Percentiles rank a stretch among this genome's conserved stretches.
phyloP scores from a whole-genome alignment of 2,113 vertebrate species.

The Mirza zaza region DNA sequence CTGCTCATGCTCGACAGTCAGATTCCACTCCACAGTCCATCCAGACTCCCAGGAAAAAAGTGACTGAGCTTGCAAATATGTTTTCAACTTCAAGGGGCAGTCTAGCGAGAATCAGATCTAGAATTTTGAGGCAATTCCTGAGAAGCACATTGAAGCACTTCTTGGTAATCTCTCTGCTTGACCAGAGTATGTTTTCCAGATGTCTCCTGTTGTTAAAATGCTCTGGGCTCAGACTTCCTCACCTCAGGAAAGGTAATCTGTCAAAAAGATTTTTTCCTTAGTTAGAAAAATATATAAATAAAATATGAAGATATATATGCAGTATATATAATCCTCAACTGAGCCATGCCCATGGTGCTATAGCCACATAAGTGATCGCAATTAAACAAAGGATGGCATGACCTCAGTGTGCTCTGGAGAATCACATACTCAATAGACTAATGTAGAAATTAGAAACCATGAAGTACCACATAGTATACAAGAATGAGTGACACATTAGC shows the following conservation, averaged over 20 bases:
- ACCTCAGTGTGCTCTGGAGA: not conserved
- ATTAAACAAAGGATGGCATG: not conserved
- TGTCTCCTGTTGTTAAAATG: not conserved
- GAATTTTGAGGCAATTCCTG: not conserved
- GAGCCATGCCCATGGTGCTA: not conserved
- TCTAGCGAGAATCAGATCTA: not conserved
- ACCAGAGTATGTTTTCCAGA: not conserved
- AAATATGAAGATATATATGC: not conserved
- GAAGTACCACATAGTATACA: not conserved
- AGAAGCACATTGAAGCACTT: not conserved
- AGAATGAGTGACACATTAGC: not conserved
- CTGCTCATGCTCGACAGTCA: not conserved
- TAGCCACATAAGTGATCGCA: not conserved
- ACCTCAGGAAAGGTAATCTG: not conserved
- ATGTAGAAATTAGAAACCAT: not conserved
- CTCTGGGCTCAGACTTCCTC: not conserved
- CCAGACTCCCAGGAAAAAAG: not conserved
- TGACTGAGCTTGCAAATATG: not conserved
- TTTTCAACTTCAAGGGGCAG: not conserved
- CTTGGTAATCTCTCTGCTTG: not conserved
- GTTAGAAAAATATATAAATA: constrained; percentile 7
- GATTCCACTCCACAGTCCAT: too few relatives aligned
- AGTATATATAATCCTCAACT: not conserved
- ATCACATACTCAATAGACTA: not conserved
- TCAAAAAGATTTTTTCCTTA: not conserved